Base-by-base conservation (phyloP, 1,140 invertebrate species). In the Portunus trituberculatus region DNA sequence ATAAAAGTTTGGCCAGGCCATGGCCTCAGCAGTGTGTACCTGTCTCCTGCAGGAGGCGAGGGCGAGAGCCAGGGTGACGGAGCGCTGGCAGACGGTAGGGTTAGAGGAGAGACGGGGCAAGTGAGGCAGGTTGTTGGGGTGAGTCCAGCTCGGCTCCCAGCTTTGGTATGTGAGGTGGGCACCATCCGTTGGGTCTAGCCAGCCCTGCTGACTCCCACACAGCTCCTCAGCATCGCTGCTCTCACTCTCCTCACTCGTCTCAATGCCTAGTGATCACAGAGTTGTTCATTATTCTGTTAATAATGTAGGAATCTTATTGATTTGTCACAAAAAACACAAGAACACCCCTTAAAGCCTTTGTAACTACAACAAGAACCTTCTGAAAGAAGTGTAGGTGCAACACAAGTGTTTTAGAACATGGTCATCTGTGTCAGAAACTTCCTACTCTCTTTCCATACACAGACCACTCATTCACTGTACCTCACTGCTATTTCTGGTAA, bases 161-260 rank as follows among this genome's bases (percentile, higher is more conserved):
- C 39, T 92, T 88, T 87, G 82, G 90, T 91, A 87, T 89, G 46
- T 87, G 8, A 76, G 83, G 67, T 86, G 92, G 59, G 90, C 48
- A 31, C 86, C 91, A 48, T 92, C 94, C 29, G 83, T 92, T 16
- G 94, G 94, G 52, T 95, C 94, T 25, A 95, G 89, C 94, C 94
- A 95, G 46, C 91, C 94, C 88, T 95, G 94, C 76, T 95, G 94
- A 92, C 91, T 95, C 20, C 94, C 94, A 92, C 94, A 95, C 90
- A 95, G 82, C 32, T 95, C 94, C 45, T 95, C 94, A 16, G 39
- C 88, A 52, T 95, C 94, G 48, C 94, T 95, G 94, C 91, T 67
- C 83, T 95, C 94, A 95, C 94, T 95, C 94, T 95, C 94, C 94
- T 95, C 94, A 86, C 94, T 95, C 83, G 91, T 95, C 94, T 95